Conservation (phyloP, 2,888 invertebrate genomes). For the Trissolcus brochymenae region DNA sequence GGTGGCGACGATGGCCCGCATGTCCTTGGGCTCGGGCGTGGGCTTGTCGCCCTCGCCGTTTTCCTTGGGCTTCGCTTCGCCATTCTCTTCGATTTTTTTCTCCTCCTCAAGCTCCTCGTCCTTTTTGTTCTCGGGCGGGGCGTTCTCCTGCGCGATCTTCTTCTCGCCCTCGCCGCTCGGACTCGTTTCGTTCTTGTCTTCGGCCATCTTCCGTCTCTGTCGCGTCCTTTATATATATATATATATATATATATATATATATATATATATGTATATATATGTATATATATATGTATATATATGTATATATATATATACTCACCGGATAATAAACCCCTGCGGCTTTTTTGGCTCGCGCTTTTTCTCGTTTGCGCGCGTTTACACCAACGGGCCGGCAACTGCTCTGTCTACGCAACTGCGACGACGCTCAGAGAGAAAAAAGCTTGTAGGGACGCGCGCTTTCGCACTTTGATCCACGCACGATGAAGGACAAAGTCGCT, state of each 20-base stretch:
- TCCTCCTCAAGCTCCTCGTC: conserved; percentile 64
- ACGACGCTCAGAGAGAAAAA: conserved; percentile 13
- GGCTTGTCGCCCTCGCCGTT: conserved; percentile 71
- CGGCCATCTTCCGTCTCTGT: conserved; percentile 68
- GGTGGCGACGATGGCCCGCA: conserved; percentile 89
- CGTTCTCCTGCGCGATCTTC: conserved; percentile 77
- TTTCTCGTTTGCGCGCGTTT: neutral
- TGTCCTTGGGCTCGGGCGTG: conserved; percentile 82
- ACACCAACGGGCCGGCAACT: neutral
- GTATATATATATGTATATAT: too few relatives aligned
- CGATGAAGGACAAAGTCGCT: conserved; percentile 68
- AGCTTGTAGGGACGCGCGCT: conserved; percentile 28
- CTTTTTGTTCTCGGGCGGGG: conserved; percentile 63
- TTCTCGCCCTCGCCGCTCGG: conserved; percentile 79
- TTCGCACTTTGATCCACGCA: conserved; percentile 59
- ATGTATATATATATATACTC: too few relatives aligned
- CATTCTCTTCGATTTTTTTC: conserved; percentile 76
- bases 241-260: too few relatives aligned
- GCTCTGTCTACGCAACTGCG: neutral
- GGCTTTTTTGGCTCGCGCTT: neutral
- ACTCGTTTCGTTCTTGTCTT: conserved; percentile 73
- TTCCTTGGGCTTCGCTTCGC: conserved; percentile 73
- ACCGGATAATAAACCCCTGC: neutral
- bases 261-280: too few relatives aligned
- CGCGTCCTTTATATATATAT: conserved; percentile 7